Base-by-base conservation (phyloP, 2,888 invertebrate species). In the Lepidochrysops patricia region DNA sequence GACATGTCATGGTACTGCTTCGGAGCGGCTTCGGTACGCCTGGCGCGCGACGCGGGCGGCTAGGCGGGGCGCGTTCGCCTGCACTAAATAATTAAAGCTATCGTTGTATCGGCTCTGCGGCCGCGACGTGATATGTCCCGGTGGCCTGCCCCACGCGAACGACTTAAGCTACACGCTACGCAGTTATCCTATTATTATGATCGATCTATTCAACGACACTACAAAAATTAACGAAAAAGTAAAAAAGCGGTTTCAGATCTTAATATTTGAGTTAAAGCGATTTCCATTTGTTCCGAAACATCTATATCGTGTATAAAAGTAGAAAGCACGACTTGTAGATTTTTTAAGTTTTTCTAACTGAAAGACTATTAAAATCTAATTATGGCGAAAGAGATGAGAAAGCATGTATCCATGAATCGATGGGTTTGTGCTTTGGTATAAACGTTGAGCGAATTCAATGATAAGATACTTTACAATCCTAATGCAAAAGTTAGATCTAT, bases 371-470 rank as follows among this genome's bases (percentile, higher is more conserved):
- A 84, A 89, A 59, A 88, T 89, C 88, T 87, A 87, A 74, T 70
- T 79, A 78, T 77, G 76, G 73, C 72, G 69, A 76, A 75, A 78
- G 70, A 79, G 57, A 79, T 79, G 80, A 82, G 80, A 77, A 77
- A 80, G 79, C 82, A 60, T 63, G 83, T 79, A 80, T 77, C 78
- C 79, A 82, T 80, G 85, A 82, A 83, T 88, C 89, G 89, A 86
- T 89, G 89, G 89, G 89, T 78, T 84, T 86, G 89, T 86, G 87
- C 89, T 89, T 89, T 89, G 88, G 88, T 89, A 89, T 89, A 86
- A 86, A 85, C 77, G 79, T 88, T 89, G 89, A 89, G 88, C 88
- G 87, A 88, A 84, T 86, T 80, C 77, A 80, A 80, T 79, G 76
- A 80, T 79, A 83, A 70, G 74, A 79, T 84, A 85, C 72, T 81